Evolutionary conservation across 1,140 invertebrate genomes (phyloP).

Genomic region (Zaprionus africanus): DNA sequence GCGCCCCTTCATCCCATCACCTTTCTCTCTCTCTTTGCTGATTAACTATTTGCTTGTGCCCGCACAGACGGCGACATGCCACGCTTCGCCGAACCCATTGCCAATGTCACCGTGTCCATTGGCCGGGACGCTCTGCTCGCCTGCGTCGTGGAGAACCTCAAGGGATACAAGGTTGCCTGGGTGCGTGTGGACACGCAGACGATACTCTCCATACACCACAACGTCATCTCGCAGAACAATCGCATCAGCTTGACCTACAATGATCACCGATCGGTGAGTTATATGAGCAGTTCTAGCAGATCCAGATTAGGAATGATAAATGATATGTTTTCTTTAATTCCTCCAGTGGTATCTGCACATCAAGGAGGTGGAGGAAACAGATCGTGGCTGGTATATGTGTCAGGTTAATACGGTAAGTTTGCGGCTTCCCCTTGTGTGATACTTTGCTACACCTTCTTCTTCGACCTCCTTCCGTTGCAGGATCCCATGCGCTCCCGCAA

Average conservation of each 20-base stretch:
- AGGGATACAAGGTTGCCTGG: slow-evolving; percentile 96
- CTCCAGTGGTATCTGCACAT: slow-evolving; percentile 92
- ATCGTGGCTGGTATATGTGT: slow-evolving; percentile 89
- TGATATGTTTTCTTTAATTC: neutral
- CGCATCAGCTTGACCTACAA: slow-evolving; percentile 94
- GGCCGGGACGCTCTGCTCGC: slow-evolving; percentile 95
- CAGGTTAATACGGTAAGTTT: slow-evolving; percentile 84
- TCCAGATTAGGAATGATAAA: neutral
- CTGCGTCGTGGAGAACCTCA: slow-evolving; percentile 97
- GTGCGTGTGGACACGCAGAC: slow-evolving; percentile 96
- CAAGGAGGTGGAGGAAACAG: slow-evolving; percentile 91
- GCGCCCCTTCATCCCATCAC: neutral
- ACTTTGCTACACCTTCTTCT: neutral
- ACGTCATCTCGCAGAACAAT: slow-evolving; percentile 94
- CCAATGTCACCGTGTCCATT: slow-evolving; percentile 96
- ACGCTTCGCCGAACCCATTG: slow-evolving; percentile 94
- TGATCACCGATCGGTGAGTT: slow-evolving; percentile 89
- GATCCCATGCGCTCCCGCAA: slow-evolving; percentile 93
- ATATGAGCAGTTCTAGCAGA: neutral
- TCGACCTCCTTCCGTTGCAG: slow-evolving; percentile 20
- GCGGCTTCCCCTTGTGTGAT: neutral
- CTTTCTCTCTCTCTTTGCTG: neutral
- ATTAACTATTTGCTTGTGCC: slow-evolving; percentile 10
- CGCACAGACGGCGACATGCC: slow-evolving; percentile 87
- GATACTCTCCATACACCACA: slow-evolving; percentile 94